These are phyloP conservation scores for Gymnoscopelus microlampas DNA, from an alignment of 2,797 vertebrate genomes.

Conservation along the genomic window DNA sequence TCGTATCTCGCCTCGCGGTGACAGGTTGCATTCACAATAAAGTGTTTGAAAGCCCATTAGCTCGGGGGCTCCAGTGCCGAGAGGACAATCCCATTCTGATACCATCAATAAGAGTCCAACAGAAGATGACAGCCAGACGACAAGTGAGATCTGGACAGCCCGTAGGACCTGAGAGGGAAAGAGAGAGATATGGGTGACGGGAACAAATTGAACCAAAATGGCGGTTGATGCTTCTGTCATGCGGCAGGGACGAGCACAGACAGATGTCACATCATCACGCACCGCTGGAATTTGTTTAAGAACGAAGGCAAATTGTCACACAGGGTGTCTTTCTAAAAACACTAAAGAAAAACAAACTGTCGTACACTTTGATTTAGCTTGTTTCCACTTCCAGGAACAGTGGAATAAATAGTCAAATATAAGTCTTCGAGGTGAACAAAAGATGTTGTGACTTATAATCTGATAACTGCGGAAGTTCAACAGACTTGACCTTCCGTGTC, in stretches of 20 bases:
- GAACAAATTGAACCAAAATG: slow-evolving; percentile 77
- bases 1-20: slow-evolving; percentile 64
- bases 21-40: slow-evolving; percentile 68
- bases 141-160: slow-evolving; percentile 64
- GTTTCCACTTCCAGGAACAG: slow-evolving; percentile 11
- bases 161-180: slow-evolving; percentile 52
- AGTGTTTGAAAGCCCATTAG: slow-evolving; percentile 73
- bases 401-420: slow-evolving; percentile 5
- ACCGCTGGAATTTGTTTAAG: slow-evolving; percentile 32
- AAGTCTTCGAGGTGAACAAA: slow-evolving; percentile 21
- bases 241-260: slow-evolving; percentile 32
- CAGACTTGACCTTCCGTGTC: slow-evolving; percentile 46
- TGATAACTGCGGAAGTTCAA: slow-evolving; percentile 42
- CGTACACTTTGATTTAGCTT: slow-evolving; percentile 8
- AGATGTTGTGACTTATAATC: slow-evolving; percentile 27
- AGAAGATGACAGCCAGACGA: slow-evolving; percentile 69
- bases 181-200: slow-evolving; percentile 55
- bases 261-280: slow-evolving; percentile 37
- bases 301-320: slow-evolving; percentile 27
- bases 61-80: slow-evolving; percentile 41
- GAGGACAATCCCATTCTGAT: slow-evolving; percentile 60
- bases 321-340: slow-evolving; percentile 1
- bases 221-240: slow-evolving; percentile 27
- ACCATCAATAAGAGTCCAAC: slow-evolving; percentile 66
- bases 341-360: not conserved